Base-by-base conservation (phyloP, 2,113 vertebrate genomes). In the Melanostigma gelatinosum region DNA sequence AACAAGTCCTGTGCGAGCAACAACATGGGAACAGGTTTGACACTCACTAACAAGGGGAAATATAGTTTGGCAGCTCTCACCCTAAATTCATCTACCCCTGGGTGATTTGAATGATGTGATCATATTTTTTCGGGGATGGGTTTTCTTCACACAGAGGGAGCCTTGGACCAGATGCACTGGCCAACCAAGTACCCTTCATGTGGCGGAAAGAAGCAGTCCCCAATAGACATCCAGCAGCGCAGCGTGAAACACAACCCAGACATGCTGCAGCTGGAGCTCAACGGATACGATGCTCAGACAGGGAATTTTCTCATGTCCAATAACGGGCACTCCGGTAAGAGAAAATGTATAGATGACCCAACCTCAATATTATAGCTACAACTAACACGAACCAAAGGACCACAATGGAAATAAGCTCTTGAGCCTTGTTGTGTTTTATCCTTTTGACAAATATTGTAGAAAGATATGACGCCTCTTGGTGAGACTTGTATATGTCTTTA, bases 311-410 rank as follows among this genome's bases (percentile, higher is more conserved):
- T 64, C 1, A 95, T 97, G 96, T 93, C 70, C 88, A 98, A 98
- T 94, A 98, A 96, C 0, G 97, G 97, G 1, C 96, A 98, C 87
- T 95, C 97, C 0, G 98, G 98, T 99, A 91, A 48, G 24, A 22
- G 5, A 13, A 27, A 44, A 52, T n/a, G 12, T 13, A 2, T 10
- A 3, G 3, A 55, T 64, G 2, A 18, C 12, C 65, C 12, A n/a
- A 2, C 11, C 6, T 64, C 55, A 48, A 16, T 44, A 44, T 32
- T 1, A 24, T 1, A 24, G 1, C 6, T 18, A 60, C 58, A 29
- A 29, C 55, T 8, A 29, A 58, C 6, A 58, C 7, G 34, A 60
- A 32, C 29, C 15, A 32, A 32, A 60, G 27, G 22, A 11, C 22
- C 22, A 54, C 22, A 11, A 11, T 10, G n/a, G 22, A 24, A 54